Conservation (phyloP, 2,888 invertebrate species). For the Mesodorylaimus sp. region DNA sequence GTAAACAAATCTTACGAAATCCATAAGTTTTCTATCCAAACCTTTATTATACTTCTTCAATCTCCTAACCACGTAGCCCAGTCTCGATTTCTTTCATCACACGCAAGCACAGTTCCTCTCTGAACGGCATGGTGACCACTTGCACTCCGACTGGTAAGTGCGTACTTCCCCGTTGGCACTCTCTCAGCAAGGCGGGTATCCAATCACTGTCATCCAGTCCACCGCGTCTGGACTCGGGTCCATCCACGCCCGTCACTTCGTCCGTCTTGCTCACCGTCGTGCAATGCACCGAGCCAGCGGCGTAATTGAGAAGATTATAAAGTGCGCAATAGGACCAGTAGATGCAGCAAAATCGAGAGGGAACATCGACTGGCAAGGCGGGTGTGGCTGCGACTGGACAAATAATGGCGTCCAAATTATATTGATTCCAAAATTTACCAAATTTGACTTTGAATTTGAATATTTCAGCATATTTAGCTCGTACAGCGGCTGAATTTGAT, state of each 20-base stretch:
- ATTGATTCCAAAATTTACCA: not conserved
- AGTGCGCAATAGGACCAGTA: slow-evolving; percentile 23
- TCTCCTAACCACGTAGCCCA: too few species aligned
- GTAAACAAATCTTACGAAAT: too few species aligned
- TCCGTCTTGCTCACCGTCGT: too few species aligned
- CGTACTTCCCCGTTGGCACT: too few species aligned
- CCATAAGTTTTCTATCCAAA: too few species aligned
- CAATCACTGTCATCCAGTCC: too few species aligned
- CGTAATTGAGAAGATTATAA: slow-evolving; percentile 1
- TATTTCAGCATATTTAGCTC: not conserved
- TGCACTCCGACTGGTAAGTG: slow-evolving; percentile 5
- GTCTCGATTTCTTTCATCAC: slow-evolving; percentile 4
- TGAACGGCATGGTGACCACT: not conserved
- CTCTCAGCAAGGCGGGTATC: too few species aligned
- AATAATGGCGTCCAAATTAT: not conserved
- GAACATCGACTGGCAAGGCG: not conserved
- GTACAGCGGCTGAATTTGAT: too few species aligned
- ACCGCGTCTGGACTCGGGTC: too few species aligned
- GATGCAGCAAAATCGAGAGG: not conserved
- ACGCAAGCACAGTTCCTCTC: slow-evolving; percentile 5
- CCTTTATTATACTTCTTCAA: too few species aligned
- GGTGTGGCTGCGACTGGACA: not conserved
- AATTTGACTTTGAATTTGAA: not conserved
- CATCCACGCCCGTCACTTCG: too few species aligned
- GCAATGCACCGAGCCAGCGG: slow-evolving; percentile 1